Base-by-base conservation (phyloP, 64 coral and sea anemone genomes). In the Stichodactyla mertensii region DNA sequence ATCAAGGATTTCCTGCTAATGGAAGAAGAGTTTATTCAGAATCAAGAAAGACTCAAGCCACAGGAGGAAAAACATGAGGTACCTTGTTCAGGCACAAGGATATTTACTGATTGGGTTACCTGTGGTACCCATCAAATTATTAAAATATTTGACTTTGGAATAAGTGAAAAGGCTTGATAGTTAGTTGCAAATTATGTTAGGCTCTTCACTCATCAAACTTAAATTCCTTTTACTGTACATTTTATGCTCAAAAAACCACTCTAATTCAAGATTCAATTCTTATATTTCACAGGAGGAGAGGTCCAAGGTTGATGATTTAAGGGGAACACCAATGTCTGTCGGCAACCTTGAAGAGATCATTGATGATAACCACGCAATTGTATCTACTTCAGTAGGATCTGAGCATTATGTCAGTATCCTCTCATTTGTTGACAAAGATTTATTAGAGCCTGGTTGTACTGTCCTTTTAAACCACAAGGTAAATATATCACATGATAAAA, bases 1-100 rank as follows among this genome's bases (percentile, higher is more conserved):
- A 99, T 99, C 27, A 99, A 99, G 52, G 97, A 99, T 83, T 99
- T 69, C 87, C 86, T 99, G 77, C 31, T 99, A 45, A 89, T 99
- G 82, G 97, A 99, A 87, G 97, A 99, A 64, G 97, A 99, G 51
- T 99, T 99, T 69, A 99, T 99, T 85, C 97, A 99, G 31, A 99
- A 99, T 59, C 97, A 99, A 67, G 97, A 99, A 67, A 92, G 97
- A 79, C 86, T 99, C 36, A 99, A 99, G 64, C 97, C 97, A 9
- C 97, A 99, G 57, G 97, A 99, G 54, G 97, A 99, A 64, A 99
- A 99, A 61, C 91, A 99, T 62, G 97, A 99, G 90, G 97, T 95
- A 83, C 28, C 10, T 16, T 54, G 10, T 74, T 10, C 69, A 45
- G 36, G 1, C 36, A 45, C 36, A 45, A 45, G 36, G 36, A 45